Evolutionary conservation across 2,113 vertebrate species (phyloP).

Genomic region (Nerophis lumbriciformis): DNA sequence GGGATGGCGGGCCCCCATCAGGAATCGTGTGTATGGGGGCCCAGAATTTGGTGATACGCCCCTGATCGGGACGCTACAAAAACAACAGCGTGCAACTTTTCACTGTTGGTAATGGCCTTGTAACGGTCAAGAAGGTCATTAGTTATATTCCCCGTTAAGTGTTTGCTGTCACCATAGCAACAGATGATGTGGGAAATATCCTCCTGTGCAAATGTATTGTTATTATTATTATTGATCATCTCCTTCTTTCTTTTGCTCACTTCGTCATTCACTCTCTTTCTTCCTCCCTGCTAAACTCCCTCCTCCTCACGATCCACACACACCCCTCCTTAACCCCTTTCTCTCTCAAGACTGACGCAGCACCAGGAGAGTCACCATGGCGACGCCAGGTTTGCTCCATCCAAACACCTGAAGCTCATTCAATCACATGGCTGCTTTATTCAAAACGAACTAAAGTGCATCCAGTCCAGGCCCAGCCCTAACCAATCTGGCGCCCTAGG

Average conservation of each 20-base stretch:
- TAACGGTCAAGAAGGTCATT: no score
- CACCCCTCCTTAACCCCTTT: constrained; percentile 63
- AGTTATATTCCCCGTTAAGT: background rate
- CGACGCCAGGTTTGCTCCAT: constrained; percentile 84
- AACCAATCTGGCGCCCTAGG: no score
- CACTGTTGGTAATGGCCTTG: no score
- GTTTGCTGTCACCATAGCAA: constrained; percentile 7
- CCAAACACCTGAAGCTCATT: constrained; percentile 36
- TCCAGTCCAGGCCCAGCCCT: no score
- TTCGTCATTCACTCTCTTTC: constrained; percentile 26
- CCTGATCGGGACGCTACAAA: no score
- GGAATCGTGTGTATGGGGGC: no score
- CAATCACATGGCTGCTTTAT: background rate
- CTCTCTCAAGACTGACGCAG: constrained; percentile 84
- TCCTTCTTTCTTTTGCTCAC: constrained; percentile 26
- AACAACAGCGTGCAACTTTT: no score
- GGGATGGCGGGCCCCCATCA: no score
- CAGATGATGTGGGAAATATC: constrained; percentile 15
- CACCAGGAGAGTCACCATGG: constrained; percentile 82
- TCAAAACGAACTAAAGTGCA: background rate
- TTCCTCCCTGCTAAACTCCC: constrained; percentile 30
- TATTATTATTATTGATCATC: background rate
- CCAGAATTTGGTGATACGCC: no score
- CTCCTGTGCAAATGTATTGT: background rate
- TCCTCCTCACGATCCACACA: constrained; percentile 70